Conservation (phyloP, 2,113 vertebrate genomes). For the Microtus oregoni region DNA sequence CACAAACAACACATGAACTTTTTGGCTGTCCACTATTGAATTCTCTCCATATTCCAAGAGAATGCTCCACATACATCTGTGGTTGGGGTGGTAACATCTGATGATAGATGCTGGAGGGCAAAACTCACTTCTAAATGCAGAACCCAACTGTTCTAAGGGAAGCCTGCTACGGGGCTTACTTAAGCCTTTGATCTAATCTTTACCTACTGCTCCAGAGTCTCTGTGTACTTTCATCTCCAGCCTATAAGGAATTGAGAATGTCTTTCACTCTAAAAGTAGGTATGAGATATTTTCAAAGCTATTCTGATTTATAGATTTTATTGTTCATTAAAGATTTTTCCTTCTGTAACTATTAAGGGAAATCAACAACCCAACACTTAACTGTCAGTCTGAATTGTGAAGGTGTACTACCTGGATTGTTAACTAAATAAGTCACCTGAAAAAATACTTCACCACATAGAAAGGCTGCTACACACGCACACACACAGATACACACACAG, state of each 20-base stretch:
- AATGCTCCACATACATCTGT: not conserved
- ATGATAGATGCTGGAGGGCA: not conserved
- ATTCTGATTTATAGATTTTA: conserved; percentile 7
- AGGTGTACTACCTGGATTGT: not conserved
- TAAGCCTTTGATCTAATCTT: conserved; percentile 52
- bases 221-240: not conserved
- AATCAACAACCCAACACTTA: not conserved
- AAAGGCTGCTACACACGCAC: not conserved
- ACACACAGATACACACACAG: not conserved
- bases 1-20: not conserved
- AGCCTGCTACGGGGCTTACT: not conserved
- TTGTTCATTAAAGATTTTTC: not conserved
- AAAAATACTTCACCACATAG: not conserved
- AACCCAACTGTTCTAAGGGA: not conserved
- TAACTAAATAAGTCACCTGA: not conserved
- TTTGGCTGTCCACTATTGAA: not conserved
- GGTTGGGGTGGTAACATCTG: not conserved
- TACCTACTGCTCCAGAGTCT: not conserved
- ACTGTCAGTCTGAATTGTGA: not conserved
- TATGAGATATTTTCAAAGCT: not conserved
- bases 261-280: not conserved
- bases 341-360: not conserved
- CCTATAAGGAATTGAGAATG: not conserved
- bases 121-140: conserved; percentile 6
- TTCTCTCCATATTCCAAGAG: not conserved